Conservation (phyloP, 2,888 invertebrate genomes). For the Nycteola revayana region DNA sequence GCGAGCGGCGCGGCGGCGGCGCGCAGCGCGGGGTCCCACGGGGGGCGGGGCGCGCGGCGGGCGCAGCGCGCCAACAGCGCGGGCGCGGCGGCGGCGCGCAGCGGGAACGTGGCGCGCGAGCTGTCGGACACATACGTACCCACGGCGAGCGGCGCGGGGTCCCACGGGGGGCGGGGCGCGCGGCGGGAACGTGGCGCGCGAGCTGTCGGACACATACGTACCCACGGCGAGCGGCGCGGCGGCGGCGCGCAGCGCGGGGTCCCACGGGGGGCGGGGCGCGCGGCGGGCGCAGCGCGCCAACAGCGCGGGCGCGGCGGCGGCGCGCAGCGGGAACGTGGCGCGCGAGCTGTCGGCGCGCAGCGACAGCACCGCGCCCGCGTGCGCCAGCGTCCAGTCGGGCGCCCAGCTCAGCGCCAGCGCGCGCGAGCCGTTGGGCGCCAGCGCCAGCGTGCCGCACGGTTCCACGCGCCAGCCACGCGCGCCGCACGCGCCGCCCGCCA, state of each 20-base stretch:
- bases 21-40: conserved; percentile 41
- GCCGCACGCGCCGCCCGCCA: conserved; percentile 53
- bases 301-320: conserved; percentile 45
- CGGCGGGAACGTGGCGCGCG: conserved; percentile 52
- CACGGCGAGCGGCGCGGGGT: conserved; percentile 70
- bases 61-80: no score
- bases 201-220: conserved; percentile 55
- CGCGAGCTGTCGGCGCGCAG: conserved; percentile 41
- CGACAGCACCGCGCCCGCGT: conserved; percentile 40
- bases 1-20: no score
- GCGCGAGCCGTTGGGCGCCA: conserved; percentile 58
- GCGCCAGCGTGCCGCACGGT: conserved; percentile 57
- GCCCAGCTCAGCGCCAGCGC: conserved; percentile 50
- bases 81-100: no score
- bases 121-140: no score
- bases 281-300: conserved; percentile 40
- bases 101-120: no score
- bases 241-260: conserved; percentile 39
- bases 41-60: conserved; percentile 56
- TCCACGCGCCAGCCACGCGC: conserved; percentile 60
- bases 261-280: conserved; percentile 61
- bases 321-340: conserved; percentile 42
- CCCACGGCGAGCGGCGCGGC: conserved; percentile 56
- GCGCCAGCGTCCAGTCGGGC: conserved; percentile 60
- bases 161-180: conserved; percentile 69